A percentile compares a stretch with the other conserved stretches of the same genome.
Conservation (phyloP, 2,888 invertebrate genomes). For the Eupeodes latifasciatus region DNA sequence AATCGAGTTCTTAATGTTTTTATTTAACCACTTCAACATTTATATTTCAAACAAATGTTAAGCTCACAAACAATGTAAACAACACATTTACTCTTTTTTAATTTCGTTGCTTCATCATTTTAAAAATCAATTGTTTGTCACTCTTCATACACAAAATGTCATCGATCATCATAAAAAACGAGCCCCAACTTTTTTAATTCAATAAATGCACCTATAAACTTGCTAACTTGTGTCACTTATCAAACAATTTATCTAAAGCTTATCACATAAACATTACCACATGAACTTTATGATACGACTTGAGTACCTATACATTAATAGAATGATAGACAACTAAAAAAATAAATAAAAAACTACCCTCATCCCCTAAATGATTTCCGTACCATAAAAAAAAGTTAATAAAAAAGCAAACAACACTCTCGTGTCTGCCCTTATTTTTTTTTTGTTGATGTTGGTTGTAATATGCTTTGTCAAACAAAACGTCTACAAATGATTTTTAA, state of each 20-base stretch:
- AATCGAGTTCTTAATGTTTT: too few relatives aligned
- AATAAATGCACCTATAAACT: neutral
- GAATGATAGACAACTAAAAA: neutral
- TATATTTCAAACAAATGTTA: too few relatives aligned
- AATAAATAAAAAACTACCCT: slow-evolving; percentile 52
- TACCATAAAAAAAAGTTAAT: slow-evolving; percentile 49
- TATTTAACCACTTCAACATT: too few relatives aligned
- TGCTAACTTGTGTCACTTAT: slow-evolving; percentile 57
- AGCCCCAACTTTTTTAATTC: neutral
- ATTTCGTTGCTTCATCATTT: too few relatives aligned
- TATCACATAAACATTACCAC: slow-evolving; percentile 28
- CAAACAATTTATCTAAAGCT: slow-evolving; percentile 64
- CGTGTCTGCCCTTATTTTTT: neutral
- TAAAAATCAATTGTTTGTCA: too few relatives aligned
- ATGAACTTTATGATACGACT: slow-evolving; percentile 31
- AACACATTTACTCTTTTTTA: too few relatives aligned
- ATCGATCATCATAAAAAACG: slow-evolving; percentile 31
- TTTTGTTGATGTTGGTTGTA: neutral
- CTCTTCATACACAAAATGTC: neutral
- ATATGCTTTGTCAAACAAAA: slow-evolving; percentile 61
- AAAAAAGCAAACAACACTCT: slow-evolving; percentile 45
- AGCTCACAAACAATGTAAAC: too few relatives aligned
- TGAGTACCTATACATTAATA: neutral
- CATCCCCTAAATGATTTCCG: slow-evolving; percentile 17
- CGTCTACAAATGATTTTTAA: slow-evolving; percentile 74